Evolutionary conservation across 2,888 invertebrate genomes (phyloP).

Genomic region (Macrophya annulata): DNA sequence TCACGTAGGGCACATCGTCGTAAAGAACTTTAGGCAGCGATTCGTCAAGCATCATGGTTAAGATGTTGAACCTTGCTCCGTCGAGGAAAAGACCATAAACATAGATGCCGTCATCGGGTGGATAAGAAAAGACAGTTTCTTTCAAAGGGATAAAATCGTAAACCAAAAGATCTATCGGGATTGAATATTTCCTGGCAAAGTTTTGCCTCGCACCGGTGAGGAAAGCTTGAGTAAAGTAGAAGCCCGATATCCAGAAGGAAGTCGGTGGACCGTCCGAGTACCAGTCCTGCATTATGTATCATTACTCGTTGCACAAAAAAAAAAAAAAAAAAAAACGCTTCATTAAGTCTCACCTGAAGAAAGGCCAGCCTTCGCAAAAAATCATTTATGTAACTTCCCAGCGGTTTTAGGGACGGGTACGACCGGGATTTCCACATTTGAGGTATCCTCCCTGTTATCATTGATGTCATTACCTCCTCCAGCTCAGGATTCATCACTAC

Average conservation of each 20-base stretch:
- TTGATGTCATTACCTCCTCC: conserved; percentile 92
- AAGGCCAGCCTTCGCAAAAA: conserved; percentile 91
- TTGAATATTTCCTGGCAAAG: conserved; percentile 94
- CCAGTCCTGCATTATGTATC: conserved; percentile 85
- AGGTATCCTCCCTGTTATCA: conserved; percentile 93
- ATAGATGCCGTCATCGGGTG: conserved; percentile 89
- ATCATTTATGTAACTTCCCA: conserved; percentile 93
- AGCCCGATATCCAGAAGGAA: conserved; percentile 96
- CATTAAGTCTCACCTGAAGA: conserved; percentile 58
- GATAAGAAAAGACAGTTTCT: conserved; percentile 79
- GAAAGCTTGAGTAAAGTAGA: conserved; percentile 98
- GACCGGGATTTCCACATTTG: conserved; percentile 92
- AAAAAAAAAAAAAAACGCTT: conserved; percentile 48
- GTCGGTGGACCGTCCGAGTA: conserved; percentile 90
- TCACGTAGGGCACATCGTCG: conserved; percentile 90
- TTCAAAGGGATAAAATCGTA: conserved; percentile 90
- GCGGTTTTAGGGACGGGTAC: conserved; percentile 95
- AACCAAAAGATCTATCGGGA: conserved; percentile 93
- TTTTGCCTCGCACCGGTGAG: conserved; percentile 97
- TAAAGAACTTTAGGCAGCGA: conserved; percentile 92
- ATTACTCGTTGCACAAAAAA: conserved; percentile 50
- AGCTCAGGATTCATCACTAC: conserved; percentile 93
- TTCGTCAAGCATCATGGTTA: conserved; percentile 87
- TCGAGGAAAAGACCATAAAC: conserved; percentile 92
- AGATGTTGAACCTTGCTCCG: conserved; percentile 93